A percentile compares a stretch with the other conserved stretches of the same genome.
These are phyloP conservation scores for Euphysa ruthae DNA, from an alignment of 30 jellyfish, hydroid and myxozoan species.

Conservation along the genomic window DNA sequence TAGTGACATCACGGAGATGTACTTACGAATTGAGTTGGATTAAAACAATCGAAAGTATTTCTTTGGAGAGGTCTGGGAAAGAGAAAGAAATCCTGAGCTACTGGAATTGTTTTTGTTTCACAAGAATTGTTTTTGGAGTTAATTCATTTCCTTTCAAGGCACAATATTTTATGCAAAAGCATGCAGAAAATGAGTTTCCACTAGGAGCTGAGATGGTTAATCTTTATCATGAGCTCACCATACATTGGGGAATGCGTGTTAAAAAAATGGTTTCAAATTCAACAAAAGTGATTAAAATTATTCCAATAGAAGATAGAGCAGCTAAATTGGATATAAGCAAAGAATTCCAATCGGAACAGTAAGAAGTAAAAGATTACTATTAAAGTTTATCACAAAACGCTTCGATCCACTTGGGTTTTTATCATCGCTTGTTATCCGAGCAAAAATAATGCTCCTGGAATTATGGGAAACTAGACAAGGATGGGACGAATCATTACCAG, in stretches of 20 bases:
- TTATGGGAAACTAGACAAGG: too few species aligned
- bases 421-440: too few species aligned
- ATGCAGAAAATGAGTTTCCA: too few species aligned
- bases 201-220: background rate
- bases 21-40: background rate
- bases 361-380: background rate
- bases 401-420: conserved; percentile 1
- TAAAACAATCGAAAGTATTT: background rate
- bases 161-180: background rate
- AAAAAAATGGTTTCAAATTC: background rate
- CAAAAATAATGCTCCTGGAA: background rate
- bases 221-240: too few species aligned
- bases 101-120: background rate
- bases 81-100: background rate
- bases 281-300: background rate
- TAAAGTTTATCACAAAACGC: background rate
- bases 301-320: background rate
- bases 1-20: background rate
- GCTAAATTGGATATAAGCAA: background rate
- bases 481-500: background rate
- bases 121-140: background rate
- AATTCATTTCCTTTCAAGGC: background rate
- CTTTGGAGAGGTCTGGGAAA: background rate
- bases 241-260: too few species aligned
- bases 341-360: background rate